Percentiles rank a stretch among this genome's conserved stretches.
Evolutionary conservation across 2,113 vertebrate genomes (phyloP).

Genomic region (Gavia stellata): DNA sequence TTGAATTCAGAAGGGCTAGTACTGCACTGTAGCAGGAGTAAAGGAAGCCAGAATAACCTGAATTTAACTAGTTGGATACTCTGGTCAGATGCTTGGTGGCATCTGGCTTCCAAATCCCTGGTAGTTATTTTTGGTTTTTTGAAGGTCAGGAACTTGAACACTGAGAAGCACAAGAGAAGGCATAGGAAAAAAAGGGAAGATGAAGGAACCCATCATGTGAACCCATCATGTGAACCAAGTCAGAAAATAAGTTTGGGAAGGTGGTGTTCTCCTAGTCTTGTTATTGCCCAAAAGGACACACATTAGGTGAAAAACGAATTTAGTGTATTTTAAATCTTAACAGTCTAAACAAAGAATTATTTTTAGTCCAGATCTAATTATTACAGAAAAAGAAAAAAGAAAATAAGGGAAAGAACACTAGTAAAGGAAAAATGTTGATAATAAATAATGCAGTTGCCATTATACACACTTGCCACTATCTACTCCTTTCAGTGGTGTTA

Average conservation of each 20-base stretch:
- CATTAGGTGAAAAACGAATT: not conserved
- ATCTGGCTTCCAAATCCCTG: not conserved
- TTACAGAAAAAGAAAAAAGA: not conserved
- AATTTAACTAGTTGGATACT: not conserved
- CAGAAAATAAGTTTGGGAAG: not conserved
- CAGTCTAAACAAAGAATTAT: not conserved
- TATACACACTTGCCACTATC: not conserved
- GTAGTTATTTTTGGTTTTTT: not conserved
- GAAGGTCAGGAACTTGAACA: not conserved
- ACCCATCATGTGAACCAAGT: not conserved
- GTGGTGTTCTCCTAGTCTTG: not conserved
- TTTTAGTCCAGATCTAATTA: not conserved
- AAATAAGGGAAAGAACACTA: not conserved
- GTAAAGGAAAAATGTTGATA: not conserved
- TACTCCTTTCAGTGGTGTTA: not conserved
- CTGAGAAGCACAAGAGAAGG: not conserved
- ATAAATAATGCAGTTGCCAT: not conserved
- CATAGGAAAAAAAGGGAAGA: not conserved
- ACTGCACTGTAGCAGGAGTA: not conserved
- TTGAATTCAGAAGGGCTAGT: not conserved
- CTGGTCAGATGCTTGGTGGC: not conserved
- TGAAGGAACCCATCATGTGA: too few species aligned
- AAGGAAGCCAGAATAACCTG: not conserved
- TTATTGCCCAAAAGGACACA: not conserved
- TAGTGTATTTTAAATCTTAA: not conserved